A percentile compares a stretch with the other conserved stretches of the same genome.
Conservation (phyloP, 2,797 vertebrate species). For the Orestias chungarensis region DNA sequence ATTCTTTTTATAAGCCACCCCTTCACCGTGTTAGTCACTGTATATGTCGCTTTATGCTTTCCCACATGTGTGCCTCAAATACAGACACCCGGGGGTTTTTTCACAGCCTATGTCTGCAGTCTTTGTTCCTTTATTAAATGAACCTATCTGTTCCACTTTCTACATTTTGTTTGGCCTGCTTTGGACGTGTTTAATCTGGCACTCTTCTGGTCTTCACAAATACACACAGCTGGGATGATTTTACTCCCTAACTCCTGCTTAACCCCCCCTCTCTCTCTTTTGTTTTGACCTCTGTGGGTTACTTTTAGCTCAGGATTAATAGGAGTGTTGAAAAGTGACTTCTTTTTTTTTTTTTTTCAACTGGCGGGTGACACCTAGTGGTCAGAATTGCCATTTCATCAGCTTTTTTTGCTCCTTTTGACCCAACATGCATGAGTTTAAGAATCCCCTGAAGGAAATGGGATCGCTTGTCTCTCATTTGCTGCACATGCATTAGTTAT, state of each 20-base stretch:
- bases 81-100: constrained; percentile 70
- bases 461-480: constrained; percentile 12
- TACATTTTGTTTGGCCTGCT: constrained; percentile 13
- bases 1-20: constrained; percentile 59
- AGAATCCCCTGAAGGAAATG: background rate
- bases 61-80: constrained; percentile 67
- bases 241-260: constrained; percentile 32
- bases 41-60: constrained; percentile 63
- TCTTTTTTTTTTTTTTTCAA: background rate
- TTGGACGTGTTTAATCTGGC: constrained; percentile 47
- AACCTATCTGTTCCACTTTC: constrained; percentile 9
- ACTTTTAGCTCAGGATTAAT: constrained; percentile 25
- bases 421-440: constrained; percentile 1
- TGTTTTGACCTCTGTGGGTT: constrained; percentile 9
- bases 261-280: constrained; percentile 5
- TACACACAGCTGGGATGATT: constrained; percentile 56
- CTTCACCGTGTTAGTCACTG: constrained; percentile 57
- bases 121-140: constrained; percentile 25
- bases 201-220: constrained; percentile 38
- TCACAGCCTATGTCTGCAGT: constrained; percentile 21
- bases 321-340: background rate
- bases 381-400: background rate
- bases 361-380: constrained; percentile 65
- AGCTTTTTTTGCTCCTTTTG: background rate
- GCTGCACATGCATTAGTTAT: constrained; percentile 23